phyloP scores from a whole-genome alignment of 2,888 invertebrate species.

The Parasteatoda lunata region DNA sequence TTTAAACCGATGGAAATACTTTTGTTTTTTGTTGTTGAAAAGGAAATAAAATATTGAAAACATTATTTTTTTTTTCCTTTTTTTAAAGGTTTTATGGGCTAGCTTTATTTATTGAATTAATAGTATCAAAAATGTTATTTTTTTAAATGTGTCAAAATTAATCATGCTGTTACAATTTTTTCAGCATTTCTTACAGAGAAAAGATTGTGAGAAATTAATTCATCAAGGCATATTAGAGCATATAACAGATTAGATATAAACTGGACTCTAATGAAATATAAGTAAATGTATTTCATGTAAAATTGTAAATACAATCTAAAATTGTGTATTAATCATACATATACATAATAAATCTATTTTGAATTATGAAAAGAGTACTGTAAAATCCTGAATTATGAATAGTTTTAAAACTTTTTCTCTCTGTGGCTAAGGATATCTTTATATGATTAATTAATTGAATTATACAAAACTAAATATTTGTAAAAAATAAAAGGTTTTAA shows the following conservation, averaged over 20 bases:
- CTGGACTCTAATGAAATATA: not conserved
- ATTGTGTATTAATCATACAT: not conserved
- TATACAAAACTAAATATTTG: too few species aligned
- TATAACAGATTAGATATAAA: constrained; percentile 63
- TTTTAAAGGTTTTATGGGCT: too few species aligned
- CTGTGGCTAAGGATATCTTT: not conserved
- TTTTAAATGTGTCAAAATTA: too few species aligned
- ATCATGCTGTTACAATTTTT: constrained; percentile 22
- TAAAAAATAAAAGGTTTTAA: too few species aligned
- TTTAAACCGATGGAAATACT: too few species aligned
- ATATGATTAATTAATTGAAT: too few species aligned
- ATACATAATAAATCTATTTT: not conserved
- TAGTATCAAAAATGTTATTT: too few species aligned
- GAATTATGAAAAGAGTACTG: not conserved
- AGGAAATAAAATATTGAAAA: too few species aligned
- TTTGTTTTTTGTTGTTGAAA: too few species aligned
- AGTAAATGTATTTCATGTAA: not conserved
- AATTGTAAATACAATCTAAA: not conserved
- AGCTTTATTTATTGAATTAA: too few species aligned
- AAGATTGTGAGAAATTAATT: constrained; percentile 91
- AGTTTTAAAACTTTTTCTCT: not conserved
- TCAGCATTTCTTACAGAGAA: constrained; percentile 87
- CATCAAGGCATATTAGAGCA: constrained; percentile 91
- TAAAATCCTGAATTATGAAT: constrained; percentile 22
- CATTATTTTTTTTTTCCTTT: too few species aligned